These are phyloP conservation scores for Tetrapedia diversipes DNA, from an alignment of 2,888 invertebrate species.

Conservation along the genomic window DNA sequence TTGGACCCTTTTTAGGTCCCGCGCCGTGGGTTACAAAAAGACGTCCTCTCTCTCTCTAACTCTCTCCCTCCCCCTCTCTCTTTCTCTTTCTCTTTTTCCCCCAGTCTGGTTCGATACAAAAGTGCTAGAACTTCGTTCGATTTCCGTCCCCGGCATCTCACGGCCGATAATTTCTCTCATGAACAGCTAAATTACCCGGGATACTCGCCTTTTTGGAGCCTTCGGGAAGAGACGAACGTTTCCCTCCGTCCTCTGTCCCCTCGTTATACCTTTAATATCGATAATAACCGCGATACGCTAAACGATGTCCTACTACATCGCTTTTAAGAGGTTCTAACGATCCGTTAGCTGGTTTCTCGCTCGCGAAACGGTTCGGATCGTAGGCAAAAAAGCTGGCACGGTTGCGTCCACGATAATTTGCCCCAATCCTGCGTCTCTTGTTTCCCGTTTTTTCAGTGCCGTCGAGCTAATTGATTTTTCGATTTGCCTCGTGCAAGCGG, in stretches of 20 bases:
- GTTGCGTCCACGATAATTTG: background rate
- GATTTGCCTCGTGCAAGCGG: background rate
- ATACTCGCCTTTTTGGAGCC: background rate
- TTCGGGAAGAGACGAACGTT: background rate
- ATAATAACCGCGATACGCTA: conserved; percentile 16
- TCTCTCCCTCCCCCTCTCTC: too few relatives aligned
- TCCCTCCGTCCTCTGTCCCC: background rate
- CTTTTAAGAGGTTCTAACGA: conserved; percentile 19
- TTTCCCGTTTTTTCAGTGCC: too few relatives aligned
- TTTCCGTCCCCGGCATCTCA: conserved; percentile 21
- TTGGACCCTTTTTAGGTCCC: conserved; percentile 61
- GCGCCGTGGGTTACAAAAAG: conserved; percentile 30
- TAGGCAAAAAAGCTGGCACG: background rate
- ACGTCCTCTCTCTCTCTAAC: conserved; percentile 30
- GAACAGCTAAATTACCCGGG: conserved; percentile 32
- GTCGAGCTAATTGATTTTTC: conserved; percentile 41
- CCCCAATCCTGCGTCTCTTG: background rate
- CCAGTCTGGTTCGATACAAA: conserved; percentile 56
- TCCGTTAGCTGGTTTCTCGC: background rate
- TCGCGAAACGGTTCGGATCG: background rate
- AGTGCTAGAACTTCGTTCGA: conserved; percentile 49
- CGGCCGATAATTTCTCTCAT: conserved; percentile 42
- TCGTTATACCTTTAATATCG: conserved; percentile 17
- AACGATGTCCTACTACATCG: conserved; percentile 19
- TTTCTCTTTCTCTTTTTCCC: too few relatives aligned